phyloP scores from a whole-genome alignment of 2,113 vertebrate species.

The Sterrhoptilus dennistouni region DNA sequence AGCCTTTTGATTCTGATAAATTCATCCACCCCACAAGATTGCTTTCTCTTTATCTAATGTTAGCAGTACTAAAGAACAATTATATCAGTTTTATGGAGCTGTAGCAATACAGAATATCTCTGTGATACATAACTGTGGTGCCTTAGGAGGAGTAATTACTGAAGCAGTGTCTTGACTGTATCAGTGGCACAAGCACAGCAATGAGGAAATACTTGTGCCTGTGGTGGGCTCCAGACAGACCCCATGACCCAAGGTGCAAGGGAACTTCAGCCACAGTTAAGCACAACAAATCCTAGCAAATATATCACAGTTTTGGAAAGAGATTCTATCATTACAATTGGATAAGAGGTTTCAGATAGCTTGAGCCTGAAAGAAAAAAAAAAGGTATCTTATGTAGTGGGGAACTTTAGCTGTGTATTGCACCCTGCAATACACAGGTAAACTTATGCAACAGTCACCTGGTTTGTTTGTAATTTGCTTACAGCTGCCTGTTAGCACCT shows the following conservation, averaged over 20 bases:
- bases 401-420: neutral
- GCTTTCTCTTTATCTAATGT: neutral
- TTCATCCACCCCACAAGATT: neutral
- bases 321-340: neutral
- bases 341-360: neutral
- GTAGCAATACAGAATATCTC: neutral
- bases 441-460: neutral
- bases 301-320: neutral
- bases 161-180: neutral
- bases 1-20: neutral
- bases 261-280: neutral
- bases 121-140: neutral
- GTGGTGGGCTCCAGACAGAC: neutral
- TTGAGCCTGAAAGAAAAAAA: neutral
- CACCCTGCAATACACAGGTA: neutral
- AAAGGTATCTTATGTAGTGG: neutral
- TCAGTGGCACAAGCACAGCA: neutral
- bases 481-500: neutral
- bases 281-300: neutral
- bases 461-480: neutral
- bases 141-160: slow-evolving; percentile 3
- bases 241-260: neutral
- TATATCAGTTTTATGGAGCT: neutral
- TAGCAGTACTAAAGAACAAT: slow-evolving; percentile 26
- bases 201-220: neutral